phyloP scores from a whole-genome alignment of 1,140 invertebrate genomes.

The Polypedilum pembai region DNA sequence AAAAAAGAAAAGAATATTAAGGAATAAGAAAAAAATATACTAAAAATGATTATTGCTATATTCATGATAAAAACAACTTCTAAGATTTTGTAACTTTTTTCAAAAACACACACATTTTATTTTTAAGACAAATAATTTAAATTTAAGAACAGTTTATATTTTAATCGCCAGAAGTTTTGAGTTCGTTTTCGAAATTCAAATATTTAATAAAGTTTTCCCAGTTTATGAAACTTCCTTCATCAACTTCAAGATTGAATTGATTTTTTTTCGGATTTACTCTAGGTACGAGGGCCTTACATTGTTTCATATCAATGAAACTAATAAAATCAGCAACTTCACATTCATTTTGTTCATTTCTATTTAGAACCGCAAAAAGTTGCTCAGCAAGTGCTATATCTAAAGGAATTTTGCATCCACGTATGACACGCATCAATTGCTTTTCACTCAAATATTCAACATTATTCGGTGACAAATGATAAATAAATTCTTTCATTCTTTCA shows the following conservation, averaged over 20 bases:
- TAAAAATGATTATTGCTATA: no score
- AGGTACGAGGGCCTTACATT: slow-evolving; percentile 38
- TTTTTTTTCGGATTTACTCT: slow-evolving; percentile 37
- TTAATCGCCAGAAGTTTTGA: slow-evolving; percentile 30
- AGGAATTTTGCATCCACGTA: slow-evolving; percentile 58
- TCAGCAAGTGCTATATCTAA: slow-evolving; percentile 57
- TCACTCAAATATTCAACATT: slow-evolving; percentile 49
- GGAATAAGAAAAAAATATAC: no score
- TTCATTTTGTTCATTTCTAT: slow-evolving; percentile 53
- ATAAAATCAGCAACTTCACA: slow-evolving; percentile 45
- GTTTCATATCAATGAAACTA: slow-evolving; percentile 38
- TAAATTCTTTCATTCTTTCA: slow-evolving; percentile 55
- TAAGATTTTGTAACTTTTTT: no score
- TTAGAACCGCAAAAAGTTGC: slow-evolving; percentile 56
- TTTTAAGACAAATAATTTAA: no score
- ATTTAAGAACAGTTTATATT: not conserved
- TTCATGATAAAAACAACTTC: no score
- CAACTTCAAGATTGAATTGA: slow-evolving; percentile 29
- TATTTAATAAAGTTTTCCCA: slow-evolving; percentile 38
- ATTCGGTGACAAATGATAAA: slow-evolving; percentile 53
- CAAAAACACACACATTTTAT: no score
- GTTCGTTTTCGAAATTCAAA: slow-evolving; percentile 38
- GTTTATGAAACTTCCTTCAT: slow-evolving; percentile 39
- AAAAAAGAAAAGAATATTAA: no score
- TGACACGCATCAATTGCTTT: slow-evolving; percentile 51